Percentiles rank a stretch among this genome's conserved stretches.
Evolutionary conservation across 1,140 invertebrate species (phyloP).

Genomic region (Halictus rubicundus): DNA sequence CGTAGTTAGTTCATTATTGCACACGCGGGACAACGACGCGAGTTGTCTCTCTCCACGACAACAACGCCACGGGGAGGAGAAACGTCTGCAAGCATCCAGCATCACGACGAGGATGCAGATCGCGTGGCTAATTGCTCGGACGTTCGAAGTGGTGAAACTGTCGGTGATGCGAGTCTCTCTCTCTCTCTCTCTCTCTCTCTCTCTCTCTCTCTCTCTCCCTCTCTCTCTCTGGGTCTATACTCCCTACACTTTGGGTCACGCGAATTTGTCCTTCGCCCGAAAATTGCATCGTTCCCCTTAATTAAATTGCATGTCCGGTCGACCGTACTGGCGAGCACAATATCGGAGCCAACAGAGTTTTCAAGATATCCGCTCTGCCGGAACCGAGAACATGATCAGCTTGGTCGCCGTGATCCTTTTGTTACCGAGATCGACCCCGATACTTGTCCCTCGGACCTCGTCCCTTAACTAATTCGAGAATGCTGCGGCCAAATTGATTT

Average conservation of each 20-base stretch:
- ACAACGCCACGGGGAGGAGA: not conserved
- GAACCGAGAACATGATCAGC: not conserved
- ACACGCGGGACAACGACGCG: conserved; percentile 56
- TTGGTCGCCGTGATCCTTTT: too few relatives aligned
- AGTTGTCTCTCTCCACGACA: not conserved
- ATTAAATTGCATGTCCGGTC: conserved; percentile 49
- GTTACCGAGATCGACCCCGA: not conserved
- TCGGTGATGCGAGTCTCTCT: conserved; percentile 3
- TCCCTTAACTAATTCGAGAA: too few relatives aligned
- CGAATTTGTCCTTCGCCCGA: conserved; percentile 31
- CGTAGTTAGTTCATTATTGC: conserved; percentile 70
- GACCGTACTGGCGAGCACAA: not conserved
- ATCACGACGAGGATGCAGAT: conserved; percentile 60
- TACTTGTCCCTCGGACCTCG: too few relatives aligned
- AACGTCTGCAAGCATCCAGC: conserved; percentile 5
- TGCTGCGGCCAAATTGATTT: too few relatives aligned
- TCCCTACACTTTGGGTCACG: not conserved
- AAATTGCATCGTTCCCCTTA: conserved; percentile 42
- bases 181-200: not conserved
- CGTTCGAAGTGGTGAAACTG: conserved; percentile 44
- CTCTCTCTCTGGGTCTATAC: not conserved
- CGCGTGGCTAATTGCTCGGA: conserved; percentile 64
- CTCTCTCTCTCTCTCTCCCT: not conserved
- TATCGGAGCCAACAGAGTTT: not conserved
- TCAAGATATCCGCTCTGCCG: not conserved